Evolutionary conservation across 2,888 invertebrate species (phyloP).

Genomic region (Leucoma salicis): DNA sequence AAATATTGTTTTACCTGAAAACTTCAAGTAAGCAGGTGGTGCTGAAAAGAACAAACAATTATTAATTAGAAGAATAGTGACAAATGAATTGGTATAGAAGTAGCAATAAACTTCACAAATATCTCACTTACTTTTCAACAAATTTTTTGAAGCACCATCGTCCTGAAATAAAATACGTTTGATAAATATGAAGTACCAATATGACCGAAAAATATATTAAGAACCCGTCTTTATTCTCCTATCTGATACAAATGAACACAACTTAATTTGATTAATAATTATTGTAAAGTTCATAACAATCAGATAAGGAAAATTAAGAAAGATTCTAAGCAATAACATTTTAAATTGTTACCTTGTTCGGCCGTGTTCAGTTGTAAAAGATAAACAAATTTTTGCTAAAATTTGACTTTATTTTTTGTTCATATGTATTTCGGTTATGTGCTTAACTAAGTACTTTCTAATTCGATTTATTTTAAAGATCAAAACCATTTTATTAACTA

Average conservation of each 20-base stretch:
- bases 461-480: too few relatives aligned
- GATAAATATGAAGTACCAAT: not conserved
- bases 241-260: conserved; percentile 68
- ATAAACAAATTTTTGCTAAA: conserved; percentile 10
- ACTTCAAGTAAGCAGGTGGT: conserved; percentile 51
- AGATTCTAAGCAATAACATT: conserved; percentile 34
- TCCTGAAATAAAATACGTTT: conserved; percentile 46
- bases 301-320: conserved; percentile 61
- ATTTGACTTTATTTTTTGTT: conserved; percentile 46
- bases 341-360: conserved; percentile 49
- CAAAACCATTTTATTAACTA: too few relatives aligned
- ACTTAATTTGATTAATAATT: not conserved
- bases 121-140: conserved; percentile 3
- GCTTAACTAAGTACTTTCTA: too few relatives aligned
- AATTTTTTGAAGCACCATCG: conserved; percentile 5
- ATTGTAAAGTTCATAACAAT: conserved; percentile 2
- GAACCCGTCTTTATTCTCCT: conserved; percentile 68
- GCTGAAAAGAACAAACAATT: conserved; percentile 39
- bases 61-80: not conserved
- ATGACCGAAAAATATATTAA: conserved; percentile 3
- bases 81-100: not conserved
- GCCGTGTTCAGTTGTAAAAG: conserved; percentile 62
- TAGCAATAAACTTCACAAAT: not conserved
- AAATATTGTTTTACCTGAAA: conserved; percentile 44
- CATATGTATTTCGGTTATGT: too few relatives aligned